Evolutionary conservation across 2,888 invertebrate genomes (phyloP).

Genomic region (Apamea anceps): DNA sequence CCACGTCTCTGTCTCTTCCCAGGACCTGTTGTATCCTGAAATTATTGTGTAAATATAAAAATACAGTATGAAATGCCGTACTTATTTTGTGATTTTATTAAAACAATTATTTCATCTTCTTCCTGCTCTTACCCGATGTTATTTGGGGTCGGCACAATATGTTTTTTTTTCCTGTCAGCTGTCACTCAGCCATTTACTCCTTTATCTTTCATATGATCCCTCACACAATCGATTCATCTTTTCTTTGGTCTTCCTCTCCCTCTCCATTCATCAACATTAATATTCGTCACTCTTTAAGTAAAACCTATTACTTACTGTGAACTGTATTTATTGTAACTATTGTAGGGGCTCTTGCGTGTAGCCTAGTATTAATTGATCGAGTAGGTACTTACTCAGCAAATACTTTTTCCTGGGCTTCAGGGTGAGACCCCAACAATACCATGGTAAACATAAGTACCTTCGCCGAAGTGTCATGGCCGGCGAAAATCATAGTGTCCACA

Average conservation of each 20-base stretch:
- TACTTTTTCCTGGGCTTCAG: constrained; percentile 81
- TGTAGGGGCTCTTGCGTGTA: not conserved
- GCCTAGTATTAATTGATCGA: not conserved
- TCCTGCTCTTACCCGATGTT: too few relatives aligned
- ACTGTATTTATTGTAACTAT: not conserved
- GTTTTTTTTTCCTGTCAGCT: too few relatives aligned
- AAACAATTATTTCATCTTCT: not conserved
- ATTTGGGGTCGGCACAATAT: too few relatives aligned
- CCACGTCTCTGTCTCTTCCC: constrained; percentile 76
- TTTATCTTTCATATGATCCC: too few relatives aligned
- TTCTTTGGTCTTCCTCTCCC: too few relatives aligned
- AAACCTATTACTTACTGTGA: not conserved
- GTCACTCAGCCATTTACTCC: too few relatives aligned
- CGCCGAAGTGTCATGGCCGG: constrained; percentile 88
- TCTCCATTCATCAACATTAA: too few relatives aligned
- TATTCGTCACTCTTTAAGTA: too few relatives aligned
- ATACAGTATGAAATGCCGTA: not conserved
- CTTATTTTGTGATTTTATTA: not conserved
- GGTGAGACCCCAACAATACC: constrained; percentile 82
- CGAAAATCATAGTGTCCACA: constrained; percentile 90
- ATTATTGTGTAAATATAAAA: not conserved
- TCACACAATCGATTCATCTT: too few relatives aligned
- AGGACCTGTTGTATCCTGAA: constrained; percentile 75
- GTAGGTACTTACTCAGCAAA: constrained; percentile 76
- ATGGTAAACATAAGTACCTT: constrained; percentile 84